Percentiles rank a stretch among this genome's conserved stretches.
These are phyloP conservation scores for Synanthedon tipuliformis DNA, from an alignment of 2,888 invertebrate genomes.

Conservation along the genomic window DNA sequence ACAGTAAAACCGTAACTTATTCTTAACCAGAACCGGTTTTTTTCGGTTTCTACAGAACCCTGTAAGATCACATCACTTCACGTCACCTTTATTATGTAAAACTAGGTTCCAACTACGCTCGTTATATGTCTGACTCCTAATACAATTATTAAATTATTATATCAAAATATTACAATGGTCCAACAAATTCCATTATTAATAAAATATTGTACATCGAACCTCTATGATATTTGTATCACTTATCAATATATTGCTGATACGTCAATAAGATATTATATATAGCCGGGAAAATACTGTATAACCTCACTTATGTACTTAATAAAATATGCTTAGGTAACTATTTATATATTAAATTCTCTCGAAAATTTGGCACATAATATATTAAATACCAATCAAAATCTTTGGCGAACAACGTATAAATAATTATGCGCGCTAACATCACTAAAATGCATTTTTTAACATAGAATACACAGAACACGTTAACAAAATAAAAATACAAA, in stretches of 20 bases:
- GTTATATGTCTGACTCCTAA: too few species aligned
- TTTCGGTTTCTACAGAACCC: too few species aligned
- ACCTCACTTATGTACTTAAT: constrained; percentile 19
- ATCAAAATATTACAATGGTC: constrained; percentile 17
- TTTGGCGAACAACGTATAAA: constrained; percentile 4
- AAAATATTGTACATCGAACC: constrained; percentile 12
- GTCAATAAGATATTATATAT: constrained; percentile 20
- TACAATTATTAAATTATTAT: neutral
- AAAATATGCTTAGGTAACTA: constrained; percentile 5
- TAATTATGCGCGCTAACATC: neutral
- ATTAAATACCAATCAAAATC: constrained; percentile 7
- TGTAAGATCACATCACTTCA: too few species aligned
- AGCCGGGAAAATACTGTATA: constrained; percentile 36
- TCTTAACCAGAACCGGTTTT: too few species aligned
- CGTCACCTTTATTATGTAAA: too few species aligned
- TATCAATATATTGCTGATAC: constrained; percentile 29
- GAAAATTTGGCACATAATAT: constrained; percentile 47
- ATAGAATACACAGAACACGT: neutral
- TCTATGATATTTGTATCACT: constrained; percentile 19
- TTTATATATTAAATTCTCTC: constrained; percentile 55
- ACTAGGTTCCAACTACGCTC: too few species aligned
- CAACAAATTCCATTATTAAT: constrained; percentile 18
- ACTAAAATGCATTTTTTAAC: neutral
- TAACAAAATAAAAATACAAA: neutral
- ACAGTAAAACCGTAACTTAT: too few species aligned